Conservation (phyloP, 2,797 vertebrate genomes). For the Petrocephalus schoutedeni region DNA sequence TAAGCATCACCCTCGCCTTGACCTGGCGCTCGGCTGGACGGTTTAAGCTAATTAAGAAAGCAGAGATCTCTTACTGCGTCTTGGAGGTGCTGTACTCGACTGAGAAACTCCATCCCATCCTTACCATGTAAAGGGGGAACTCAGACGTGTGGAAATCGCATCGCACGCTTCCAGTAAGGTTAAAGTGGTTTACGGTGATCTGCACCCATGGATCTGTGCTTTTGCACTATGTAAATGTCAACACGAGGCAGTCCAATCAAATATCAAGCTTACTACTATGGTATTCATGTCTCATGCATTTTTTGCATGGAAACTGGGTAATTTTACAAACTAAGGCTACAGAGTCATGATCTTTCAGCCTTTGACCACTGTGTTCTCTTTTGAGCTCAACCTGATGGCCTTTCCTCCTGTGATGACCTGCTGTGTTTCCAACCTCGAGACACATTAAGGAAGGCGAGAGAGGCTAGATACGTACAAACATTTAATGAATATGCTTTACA, state of each 20-base stretch:
- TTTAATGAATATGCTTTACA: slow-evolving; percentile 90
- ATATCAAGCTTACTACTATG: not conserved
- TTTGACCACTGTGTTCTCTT: not conserved
- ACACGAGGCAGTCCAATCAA: not conserved
- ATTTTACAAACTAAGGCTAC: not conserved
- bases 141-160: not conserved
- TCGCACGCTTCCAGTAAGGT: not conserved
- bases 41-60: slow-evolving; percentile 1
- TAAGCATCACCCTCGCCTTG: not conserved
- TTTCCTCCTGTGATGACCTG: not conserved
- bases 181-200: not conserved
- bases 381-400: not conserved
- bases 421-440: slow-evolving; percentile 10
- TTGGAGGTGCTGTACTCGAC: slow-evolving; percentile 52
- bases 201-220: slow-evolving; percentile 52
- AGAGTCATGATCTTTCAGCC: not conserved
- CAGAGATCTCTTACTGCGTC: slow-evolving; percentile 42
- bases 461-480: slow-evolving; percentile 82
- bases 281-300: not conserved
- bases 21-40: not conserved
- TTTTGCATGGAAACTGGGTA: not conserved
- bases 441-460: slow-evolving; percentile 41
- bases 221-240: not conserved
- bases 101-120: not conserved
- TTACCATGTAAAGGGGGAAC: not conserved